A percentile compares a stretch with the other conserved stretches of the same genome.
phyloP scores from a whole-genome alignment of 2,113 vertebrate genomes.

The Vimba vimba region DNA sequence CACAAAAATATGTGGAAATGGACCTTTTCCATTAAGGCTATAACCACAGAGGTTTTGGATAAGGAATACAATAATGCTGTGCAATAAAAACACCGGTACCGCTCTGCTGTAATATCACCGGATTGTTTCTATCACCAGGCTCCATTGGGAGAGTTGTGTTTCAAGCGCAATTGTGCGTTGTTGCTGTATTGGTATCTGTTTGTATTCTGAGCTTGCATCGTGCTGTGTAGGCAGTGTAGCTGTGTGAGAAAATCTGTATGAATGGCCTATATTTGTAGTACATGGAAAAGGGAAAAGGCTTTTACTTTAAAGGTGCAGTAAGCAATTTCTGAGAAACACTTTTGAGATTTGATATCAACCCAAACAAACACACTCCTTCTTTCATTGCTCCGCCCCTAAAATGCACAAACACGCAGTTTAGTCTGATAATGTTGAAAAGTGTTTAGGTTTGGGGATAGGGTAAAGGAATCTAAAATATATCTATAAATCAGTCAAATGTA shows the following conservation, averaged over 20 bases:
- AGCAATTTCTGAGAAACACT: no score
- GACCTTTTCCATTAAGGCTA: neutral
- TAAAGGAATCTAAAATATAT: no score
- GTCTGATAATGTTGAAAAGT: no score
- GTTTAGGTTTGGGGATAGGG: no score
- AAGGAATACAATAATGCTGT: neutral
- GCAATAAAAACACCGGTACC: neutral
- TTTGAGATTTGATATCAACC: no score
- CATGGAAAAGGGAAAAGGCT: neutral
- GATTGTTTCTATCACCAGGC: neutral
- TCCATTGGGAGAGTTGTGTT: constrained; percentile 20
- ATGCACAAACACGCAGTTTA: no score
- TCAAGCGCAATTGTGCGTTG: neutral
- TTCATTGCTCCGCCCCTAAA: no score
- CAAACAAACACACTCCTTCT: no score
- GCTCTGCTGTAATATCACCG: neutral
- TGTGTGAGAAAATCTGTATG: constrained; percentile 14
- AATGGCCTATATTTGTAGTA: constrained; percentile 23
- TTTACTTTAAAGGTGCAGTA: constrained; percentile 20
- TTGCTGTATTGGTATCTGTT: neutral
- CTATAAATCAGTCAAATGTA: no score
- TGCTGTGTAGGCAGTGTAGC: constrained; percentile 7
- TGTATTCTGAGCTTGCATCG: constrained; percentile 9
- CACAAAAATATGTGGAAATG: neutral
- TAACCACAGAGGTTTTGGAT: neutral